These are phyloP conservation scores for Actinemys pallida DNA, from an alignment of 2,113 vertebrate genomes.

Conservation along the genomic window DNA sequence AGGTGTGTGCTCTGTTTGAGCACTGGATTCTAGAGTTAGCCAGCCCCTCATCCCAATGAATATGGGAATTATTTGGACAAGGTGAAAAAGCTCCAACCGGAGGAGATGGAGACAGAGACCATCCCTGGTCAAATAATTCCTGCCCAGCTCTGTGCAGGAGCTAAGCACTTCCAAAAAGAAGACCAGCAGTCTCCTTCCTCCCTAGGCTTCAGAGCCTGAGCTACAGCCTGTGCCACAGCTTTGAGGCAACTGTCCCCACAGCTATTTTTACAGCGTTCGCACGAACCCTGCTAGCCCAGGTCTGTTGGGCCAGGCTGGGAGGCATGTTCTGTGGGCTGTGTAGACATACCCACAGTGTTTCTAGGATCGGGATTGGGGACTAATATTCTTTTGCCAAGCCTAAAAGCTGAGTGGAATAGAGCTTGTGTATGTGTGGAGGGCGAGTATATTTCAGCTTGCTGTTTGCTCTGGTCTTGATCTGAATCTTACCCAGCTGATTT, in stretches of 20 bases:
- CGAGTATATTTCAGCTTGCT: rapidly evolving
- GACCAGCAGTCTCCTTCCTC: slow-evolving; percentile 35
- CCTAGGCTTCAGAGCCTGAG: neutral
- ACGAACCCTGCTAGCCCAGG: neutral
- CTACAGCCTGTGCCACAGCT: neutral
- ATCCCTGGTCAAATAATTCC: neutral
- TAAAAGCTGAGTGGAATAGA: neutral
- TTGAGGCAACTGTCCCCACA: no score
- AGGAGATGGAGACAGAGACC: neutral
- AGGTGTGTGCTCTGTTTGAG: neutral
- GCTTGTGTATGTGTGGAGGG: neutral
- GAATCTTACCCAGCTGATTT: neutral
- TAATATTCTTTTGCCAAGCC: neutral
- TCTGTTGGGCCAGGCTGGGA: neutral
- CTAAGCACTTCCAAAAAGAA: slow-evolving; percentile 53
- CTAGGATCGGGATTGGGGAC: neutral
- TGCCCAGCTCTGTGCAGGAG: slow-evolving; percentile 15
- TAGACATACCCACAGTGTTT: neutral
- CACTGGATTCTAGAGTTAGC: neutral
- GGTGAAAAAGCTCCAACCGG: neutral
- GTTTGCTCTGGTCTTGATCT: neutral
- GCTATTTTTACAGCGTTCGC: no score
- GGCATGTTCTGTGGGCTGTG: neutral
- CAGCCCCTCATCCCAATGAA: neutral
- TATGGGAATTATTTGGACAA: neutral